phyloP scores from a whole-genome alignment of 2,797 vertebrate species.

The Sebastes diploproa region DNA sequence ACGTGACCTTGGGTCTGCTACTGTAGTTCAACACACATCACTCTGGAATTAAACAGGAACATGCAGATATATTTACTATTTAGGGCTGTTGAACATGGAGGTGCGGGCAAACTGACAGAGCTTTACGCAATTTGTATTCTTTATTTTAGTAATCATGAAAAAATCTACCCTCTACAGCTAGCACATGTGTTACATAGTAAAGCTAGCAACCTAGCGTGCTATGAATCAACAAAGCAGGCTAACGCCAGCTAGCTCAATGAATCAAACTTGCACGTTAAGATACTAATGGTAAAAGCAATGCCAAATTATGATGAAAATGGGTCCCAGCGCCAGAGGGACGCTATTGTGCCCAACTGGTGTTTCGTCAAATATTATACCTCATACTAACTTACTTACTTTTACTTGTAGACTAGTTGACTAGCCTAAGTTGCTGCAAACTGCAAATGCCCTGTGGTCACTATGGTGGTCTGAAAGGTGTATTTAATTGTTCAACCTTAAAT shows the following conservation, averaged over 20 bases:
- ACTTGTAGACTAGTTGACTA: too few species aligned
- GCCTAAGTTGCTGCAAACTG: neutral
- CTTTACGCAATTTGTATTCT: neutral
- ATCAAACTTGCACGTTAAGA: too few species aligned
- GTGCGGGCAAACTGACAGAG: neutral
- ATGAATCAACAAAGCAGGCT: too few species aligned
- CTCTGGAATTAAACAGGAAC: neutral
- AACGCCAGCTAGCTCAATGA: too few species aligned
- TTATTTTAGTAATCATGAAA: neutral
- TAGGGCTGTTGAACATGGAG: neutral
- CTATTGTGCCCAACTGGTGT: too few species aligned
- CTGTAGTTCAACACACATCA: neutral
- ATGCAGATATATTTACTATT: neutral
- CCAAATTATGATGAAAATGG: too few species aligned
- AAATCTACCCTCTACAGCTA: neutral
- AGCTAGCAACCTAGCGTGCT: too few species aligned
- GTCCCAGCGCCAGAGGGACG: too few species aligned
- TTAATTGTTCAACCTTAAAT: neutral
- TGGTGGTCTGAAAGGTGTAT: neutral
- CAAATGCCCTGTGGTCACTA: neutral
- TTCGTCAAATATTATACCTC: too few species aligned
- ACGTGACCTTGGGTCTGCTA: neutral
- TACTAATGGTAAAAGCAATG: too few species aligned
- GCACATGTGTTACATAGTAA: too few species aligned
- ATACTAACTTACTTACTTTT: too few species aligned